Conservation (phyloP, 2,113 vertebrate species). For the Phainopepla nitens region DNA sequence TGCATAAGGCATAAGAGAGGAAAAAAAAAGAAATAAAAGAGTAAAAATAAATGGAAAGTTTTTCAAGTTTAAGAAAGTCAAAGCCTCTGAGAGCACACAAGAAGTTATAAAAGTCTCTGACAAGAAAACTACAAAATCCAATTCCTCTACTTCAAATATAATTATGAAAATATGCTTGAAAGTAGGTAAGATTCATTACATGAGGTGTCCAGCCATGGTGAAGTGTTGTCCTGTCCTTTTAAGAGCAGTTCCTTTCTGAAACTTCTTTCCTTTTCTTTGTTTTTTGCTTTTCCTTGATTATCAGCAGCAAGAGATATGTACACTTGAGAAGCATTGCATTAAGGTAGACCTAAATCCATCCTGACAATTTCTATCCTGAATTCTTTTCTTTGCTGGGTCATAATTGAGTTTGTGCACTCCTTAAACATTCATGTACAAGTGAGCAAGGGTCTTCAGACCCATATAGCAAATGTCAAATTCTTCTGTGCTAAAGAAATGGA, state of each 20-base stretch:
- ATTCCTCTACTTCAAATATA: background rate
- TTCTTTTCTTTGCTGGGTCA: background rate
- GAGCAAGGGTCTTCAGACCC: background rate
- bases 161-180: background rate
- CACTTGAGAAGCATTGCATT: background rate
- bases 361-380: background rate
- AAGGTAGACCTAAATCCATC: background rate
- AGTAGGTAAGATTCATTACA: background rate
- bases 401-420: background rate
- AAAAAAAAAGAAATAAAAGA: background rate
- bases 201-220: background rate
- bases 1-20: background rate
- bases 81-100: background rate
- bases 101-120: background rate
- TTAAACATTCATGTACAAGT: background rate
- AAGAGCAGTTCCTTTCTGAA: background rate
- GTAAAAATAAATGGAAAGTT: background rate
- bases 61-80: background rate
- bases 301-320: background rate
- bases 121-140: background rate
- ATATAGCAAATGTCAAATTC: constrained; percentile 41
- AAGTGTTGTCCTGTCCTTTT: background rate
- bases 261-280: background rate
- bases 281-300: background rate
- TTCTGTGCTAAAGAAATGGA: constrained; percentile 6